These are phyloP conservation scores for Molossus alvarezi DNA, from an alignment of 2,797 vertebrate genomes.

Conservation along the genomic window DNA sequence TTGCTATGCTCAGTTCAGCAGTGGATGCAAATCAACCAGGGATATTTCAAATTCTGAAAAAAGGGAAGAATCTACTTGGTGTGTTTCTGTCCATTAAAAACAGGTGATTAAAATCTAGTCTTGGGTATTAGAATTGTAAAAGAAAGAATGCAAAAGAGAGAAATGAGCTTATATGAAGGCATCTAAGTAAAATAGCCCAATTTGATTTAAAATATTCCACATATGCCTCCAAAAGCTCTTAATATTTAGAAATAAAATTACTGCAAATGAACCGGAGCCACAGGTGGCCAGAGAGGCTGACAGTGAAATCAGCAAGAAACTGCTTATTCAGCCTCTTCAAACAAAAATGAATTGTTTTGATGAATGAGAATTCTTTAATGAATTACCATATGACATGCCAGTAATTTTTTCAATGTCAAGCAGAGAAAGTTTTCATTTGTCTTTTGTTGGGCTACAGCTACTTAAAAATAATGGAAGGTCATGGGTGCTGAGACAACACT, in stretches of 20 bases:
- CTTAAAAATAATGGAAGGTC: slow-evolving; percentile 87
- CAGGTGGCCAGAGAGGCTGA: slow-evolving; percentile 87
- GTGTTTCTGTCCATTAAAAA: slow-evolving; percentile 50
- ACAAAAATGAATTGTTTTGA: slow-evolving; percentile 91
- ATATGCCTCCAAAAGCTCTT: slow-evolving; percentile 79
- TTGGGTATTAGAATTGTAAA: slow-evolving; percentile 78
- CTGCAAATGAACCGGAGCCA: slow-evolving; percentile 85
- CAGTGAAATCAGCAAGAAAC: slow-evolving; percentile 89
- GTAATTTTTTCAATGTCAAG: slow-evolving; percentile 89
- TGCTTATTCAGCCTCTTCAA: slow-evolving; percentile 90
- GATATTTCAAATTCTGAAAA: slow-evolving; percentile 68
- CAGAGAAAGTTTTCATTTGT: slow-evolving; percentile 84
- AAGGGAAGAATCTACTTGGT: slow-evolving; percentile 75
- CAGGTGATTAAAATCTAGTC: slow-evolving; percentile 83
- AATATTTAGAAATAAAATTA: slow-evolving; percentile 88
- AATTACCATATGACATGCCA: slow-evolving; percentile 89
- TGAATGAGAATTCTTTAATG: slow-evolving; percentile 90
- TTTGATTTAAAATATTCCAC: slow-evolving; percentile 83
- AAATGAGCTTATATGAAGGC: slow-evolving; percentile 65
- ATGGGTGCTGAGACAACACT: slow-evolving; percentile 48
- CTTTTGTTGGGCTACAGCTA: slow-evolving; percentile 87
- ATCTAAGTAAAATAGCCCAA: slow-evolving; percentile 81
- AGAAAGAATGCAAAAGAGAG: slow-evolving; percentile 71
- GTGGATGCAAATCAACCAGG: neutral
- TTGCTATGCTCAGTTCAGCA: slow-evolving; percentile 7